Evolutionary conservation across 2,888 invertebrate species (phyloP).

Genomic region (Didymodactylos carnosus): DNA sequence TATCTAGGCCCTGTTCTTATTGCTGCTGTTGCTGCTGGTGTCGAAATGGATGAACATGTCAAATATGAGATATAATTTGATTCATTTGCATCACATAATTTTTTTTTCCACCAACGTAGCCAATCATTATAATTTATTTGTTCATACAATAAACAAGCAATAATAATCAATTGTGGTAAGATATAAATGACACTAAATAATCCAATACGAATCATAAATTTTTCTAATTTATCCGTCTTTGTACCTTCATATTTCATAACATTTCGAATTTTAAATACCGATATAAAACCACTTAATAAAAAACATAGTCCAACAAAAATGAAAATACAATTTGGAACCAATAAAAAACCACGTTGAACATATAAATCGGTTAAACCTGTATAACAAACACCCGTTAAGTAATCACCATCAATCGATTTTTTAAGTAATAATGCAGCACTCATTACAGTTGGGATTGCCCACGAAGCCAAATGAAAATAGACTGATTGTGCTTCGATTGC

Average conservation of each 20-base stretch:
- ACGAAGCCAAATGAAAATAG: constrained; percentile 76
- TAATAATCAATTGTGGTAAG: constrained; percentile 72
- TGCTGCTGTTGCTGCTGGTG: too few relatives aligned
- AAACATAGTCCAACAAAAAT: constrained; percentile 75
- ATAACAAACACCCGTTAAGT: constrained; percentile 77
- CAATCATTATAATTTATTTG: constrained; percentile 68
- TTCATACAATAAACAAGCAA: constrained; percentile 82
- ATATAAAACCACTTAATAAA: constrained; percentile 77
- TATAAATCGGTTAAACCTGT: constrained; percentile 67
- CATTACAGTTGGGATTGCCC: constrained; percentile 85
- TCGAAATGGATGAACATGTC: too few relatives aligned
- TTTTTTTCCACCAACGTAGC: constrained; percentile 49
- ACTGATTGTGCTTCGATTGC: constrained; percentile 33
- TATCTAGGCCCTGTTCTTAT: constrained; percentile 56
- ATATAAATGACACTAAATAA: constrained; percentile 92
- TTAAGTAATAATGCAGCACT: constrained; percentile 80
- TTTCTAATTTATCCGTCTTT: constrained; percentile 81
- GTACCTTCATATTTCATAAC: constrained; percentile 59
- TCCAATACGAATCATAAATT: constrained; percentile 86
- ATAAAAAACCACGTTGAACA: constrained; percentile 65
- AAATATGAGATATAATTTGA: too few relatives aligned
- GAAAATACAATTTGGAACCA: constrained; percentile 71
- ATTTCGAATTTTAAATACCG: constrained; percentile 79
- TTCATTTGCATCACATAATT: too few relatives aligned
- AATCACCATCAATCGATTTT: constrained; percentile 41